phyloP scores from a whole-genome alignment of 2,888 invertebrate genomes.

The Nematopogon swammerdamellus region DNA sequence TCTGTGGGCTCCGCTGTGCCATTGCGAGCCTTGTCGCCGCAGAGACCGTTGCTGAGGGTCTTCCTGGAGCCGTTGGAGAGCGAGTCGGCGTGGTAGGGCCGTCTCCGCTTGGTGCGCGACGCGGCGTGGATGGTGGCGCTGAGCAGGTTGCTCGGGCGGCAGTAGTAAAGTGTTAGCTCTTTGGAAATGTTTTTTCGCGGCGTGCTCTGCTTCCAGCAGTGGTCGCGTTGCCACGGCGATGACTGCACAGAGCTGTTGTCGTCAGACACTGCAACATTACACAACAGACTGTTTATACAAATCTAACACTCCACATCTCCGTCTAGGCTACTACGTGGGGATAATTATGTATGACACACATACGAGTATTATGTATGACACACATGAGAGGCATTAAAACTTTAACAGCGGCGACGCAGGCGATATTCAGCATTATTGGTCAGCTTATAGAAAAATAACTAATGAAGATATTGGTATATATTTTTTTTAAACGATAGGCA shows the following conservation, averaged over 20 bases:
- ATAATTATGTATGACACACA: no score
- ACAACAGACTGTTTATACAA: no score
- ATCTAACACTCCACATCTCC: no score
- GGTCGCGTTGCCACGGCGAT: constrained; percentile 88
- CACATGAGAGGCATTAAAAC: no score
- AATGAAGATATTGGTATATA: no score
- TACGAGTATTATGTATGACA: no score
- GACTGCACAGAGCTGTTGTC: constrained; percentile 89
- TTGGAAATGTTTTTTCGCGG: constrained; percentile 72
- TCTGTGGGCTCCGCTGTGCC: constrained; percentile 29
- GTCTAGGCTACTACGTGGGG: no score
- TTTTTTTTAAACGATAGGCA: no score
- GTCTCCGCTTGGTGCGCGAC: constrained; percentile 59
- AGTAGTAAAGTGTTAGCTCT: constrained; percentile 70
- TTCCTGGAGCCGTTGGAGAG: constrained; percentile 18
- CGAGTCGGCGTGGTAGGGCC: constrained; percentile 47
- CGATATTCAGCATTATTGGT: no score
- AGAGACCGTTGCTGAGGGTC: constrained; percentile 23
- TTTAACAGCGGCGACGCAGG: no score
- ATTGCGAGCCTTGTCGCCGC: constrained; percentile 25
- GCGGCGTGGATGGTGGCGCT: constrained; percentile 37
- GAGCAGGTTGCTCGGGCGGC: constrained; percentile 53
- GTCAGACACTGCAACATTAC: constrained; percentile 72
- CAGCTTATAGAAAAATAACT: no score
- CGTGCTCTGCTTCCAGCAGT: constrained; percentile 82